Conservation (phyloP, 2,797 vertebrate genomes). For the Pangasius sanitwongsei region DNA sequence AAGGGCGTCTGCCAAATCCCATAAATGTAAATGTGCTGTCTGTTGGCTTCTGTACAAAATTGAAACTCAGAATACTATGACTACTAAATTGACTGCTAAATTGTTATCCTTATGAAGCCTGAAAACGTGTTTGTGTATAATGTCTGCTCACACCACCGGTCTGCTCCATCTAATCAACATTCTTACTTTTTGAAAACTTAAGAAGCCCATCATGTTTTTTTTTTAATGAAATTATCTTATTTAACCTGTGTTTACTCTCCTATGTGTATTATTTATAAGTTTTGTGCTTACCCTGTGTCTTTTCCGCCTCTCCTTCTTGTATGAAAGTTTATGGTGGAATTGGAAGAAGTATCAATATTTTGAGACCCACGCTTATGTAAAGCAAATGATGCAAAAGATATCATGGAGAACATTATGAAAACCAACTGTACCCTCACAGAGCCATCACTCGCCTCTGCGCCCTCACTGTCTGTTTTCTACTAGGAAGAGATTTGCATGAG, state of each 20-base stretch:
- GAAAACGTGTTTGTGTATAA: background rate
- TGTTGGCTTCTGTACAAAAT: background rate
- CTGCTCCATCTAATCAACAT: background rate
- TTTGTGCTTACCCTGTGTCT: background rate
- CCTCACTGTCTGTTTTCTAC: background rate
- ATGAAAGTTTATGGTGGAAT: background rate
- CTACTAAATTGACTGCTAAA: background rate
- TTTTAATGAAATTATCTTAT: background rate
- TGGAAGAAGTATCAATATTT: background rate
- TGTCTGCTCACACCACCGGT: background rate
- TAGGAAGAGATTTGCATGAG: slow-evolving; percentile 43
- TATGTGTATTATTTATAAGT: background rate
- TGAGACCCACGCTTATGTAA: background rate
- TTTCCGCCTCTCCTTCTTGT: background rate
- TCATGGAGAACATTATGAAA: slow-evolving; percentile 8
- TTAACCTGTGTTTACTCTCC: background rate
- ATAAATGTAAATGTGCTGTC: background rate
- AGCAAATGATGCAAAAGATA: background rate
- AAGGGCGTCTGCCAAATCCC: no score
- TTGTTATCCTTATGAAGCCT: background rate
- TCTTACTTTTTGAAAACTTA: background rate
- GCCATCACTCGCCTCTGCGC: background rate
- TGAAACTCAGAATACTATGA: background rate
- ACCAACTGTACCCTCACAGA: background rate
- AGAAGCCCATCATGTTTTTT: background rate